A percentile compares a stretch with the other conserved stretches of the same genome.
These are phyloP conservation scores for Morpho helenor DNA, from an alignment of 2,888 invertebrate genomes.

Conservation along the genomic window DNA sequence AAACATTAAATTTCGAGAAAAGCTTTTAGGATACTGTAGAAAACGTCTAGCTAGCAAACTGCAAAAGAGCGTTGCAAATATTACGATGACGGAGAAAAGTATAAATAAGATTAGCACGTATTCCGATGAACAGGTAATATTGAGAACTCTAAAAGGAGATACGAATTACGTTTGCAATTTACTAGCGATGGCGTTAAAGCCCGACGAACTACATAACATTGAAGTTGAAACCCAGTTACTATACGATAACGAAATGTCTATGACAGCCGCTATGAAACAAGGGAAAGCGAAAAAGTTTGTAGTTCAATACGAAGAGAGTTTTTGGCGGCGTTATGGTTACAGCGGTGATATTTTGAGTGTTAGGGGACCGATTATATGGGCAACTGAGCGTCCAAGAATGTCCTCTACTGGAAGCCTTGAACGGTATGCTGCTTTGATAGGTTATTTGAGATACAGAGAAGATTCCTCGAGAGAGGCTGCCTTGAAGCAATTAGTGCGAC, in stretches of 20 bases:
- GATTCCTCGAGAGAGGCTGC: constrained; percentile 47
- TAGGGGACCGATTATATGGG: constrained; percentile 70
- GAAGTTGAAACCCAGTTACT: constrained; percentile 52
- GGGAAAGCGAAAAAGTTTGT: constrained; percentile 54
- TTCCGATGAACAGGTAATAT: constrained; percentile 52
- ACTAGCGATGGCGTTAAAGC: constrained; percentile 64
- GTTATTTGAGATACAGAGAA: constrained; percentile 51
- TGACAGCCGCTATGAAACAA: constrained; percentile 41
- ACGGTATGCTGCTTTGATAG: constrained; percentile 47
- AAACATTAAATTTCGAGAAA: constrained; percentile 59
- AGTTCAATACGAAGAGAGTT: constrained; percentile 55
- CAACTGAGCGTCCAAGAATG: constrained; percentile 56
- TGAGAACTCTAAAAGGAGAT: constrained; percentile 60
- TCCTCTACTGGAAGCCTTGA: constrained; percentile 49
- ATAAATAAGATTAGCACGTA: constrained; percentile 57
- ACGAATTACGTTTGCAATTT: constrained; percentile 60
- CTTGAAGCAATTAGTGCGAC: constrained; percentile 52
- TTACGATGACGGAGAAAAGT: constrained; percentile 45
- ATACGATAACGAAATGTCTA: constrained; percentile 35
- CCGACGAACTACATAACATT: constrained; percentile 57
- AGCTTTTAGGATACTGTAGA: constrained; percentile 57
- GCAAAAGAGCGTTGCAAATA: constrained; percentile 53
- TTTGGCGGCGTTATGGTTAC: constrained; percentile 59
- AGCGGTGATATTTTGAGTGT: constrained; percentile 70
- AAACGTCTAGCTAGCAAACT: constrained; percentile 51